These are phyloP conservation scores for Tarsius wallacei DNA, from an alignment of 2,797 vertebrate species.

Conservation along the genomic window DNA sequence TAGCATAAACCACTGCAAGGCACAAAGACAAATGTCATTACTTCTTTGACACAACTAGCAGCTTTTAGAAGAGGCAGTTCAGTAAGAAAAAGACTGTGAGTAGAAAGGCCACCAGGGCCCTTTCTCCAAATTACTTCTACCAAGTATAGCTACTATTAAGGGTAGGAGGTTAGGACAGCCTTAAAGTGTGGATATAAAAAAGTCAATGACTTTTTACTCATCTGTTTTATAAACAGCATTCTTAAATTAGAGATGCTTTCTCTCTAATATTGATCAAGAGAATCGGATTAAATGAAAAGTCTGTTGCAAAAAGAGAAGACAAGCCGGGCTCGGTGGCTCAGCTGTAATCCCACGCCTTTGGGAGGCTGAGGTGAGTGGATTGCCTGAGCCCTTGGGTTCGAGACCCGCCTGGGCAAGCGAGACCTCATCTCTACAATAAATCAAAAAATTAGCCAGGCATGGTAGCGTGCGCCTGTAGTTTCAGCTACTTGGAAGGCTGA, in stretches of 20 bases:
- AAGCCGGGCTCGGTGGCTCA: too few species aligned
- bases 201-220: neutral
- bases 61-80: neutral
- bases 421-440: too few species aligned
- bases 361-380: too few species aligned
- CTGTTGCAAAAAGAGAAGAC: neutral
- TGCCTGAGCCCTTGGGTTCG: too few species aligned
- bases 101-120: neutral
- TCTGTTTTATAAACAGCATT: neutral
- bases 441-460: too few species aligned
- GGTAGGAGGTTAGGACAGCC: neutral
- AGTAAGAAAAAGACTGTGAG: neutral
- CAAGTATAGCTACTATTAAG: neutral
- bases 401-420: too few species aligned
- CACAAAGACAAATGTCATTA: neutral
- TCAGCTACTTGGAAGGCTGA: too few species aligned
- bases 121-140: neutral
- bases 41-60: neutral
- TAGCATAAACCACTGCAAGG: neutral
- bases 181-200: neutral
- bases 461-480: too few species aligned
- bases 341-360: too few species aligned
- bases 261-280: neutral
- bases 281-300: neutral
- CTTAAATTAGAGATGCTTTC: neutral